These are phyloP conservation scores for Gracilinanus agilis DNA, from an alignment of 2,113 vertebrate genomes.

Conservation along the genomic window DNA sequence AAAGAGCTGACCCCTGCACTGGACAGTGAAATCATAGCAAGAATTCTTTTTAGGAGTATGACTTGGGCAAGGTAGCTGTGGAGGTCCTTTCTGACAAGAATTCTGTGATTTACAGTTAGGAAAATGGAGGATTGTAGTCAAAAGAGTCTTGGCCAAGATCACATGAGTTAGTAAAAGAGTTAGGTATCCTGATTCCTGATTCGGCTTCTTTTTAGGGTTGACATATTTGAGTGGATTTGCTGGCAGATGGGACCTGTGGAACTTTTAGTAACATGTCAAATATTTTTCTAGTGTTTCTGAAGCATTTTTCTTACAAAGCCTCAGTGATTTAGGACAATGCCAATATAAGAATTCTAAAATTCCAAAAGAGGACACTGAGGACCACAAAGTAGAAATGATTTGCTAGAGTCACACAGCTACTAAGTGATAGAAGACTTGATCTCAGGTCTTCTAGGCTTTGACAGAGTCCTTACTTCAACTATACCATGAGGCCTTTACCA, in stretches of 20 bases:
- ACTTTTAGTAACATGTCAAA: slow-evolving; percentile 19
- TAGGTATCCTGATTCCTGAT: background rate
- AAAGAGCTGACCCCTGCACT: too few species aligned
- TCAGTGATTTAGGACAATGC: background rate
- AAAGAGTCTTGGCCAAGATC: background rate
- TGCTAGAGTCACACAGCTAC: background rate
- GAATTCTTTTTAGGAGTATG: background rate
- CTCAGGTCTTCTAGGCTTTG: background rate
- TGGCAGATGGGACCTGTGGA: slow-evolving; percentile 59
- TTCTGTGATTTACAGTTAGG: background rate
- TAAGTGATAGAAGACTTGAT: background rate
- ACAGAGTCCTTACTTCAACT: background rate
- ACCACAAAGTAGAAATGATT: slow-evolving; percentile 14
- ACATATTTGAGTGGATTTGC: slow-evolving; percentile 44
- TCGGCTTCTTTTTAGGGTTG: too few species aligned
- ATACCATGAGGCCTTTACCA: background rate
- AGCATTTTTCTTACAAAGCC: background rate
- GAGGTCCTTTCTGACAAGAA: background rate
- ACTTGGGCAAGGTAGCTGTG: background rate
- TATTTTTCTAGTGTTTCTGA: background rate
- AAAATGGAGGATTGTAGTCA: background rate
- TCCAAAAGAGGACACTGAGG: background rate
- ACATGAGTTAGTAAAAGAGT: background rate
- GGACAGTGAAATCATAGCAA: background rate
- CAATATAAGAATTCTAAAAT: background rate